These are phyloP conservation scores for Leucophora obtusa DNA, from an alignment of 2,888 invertebrate genomes.

Conservation along the genomic window DNA sequence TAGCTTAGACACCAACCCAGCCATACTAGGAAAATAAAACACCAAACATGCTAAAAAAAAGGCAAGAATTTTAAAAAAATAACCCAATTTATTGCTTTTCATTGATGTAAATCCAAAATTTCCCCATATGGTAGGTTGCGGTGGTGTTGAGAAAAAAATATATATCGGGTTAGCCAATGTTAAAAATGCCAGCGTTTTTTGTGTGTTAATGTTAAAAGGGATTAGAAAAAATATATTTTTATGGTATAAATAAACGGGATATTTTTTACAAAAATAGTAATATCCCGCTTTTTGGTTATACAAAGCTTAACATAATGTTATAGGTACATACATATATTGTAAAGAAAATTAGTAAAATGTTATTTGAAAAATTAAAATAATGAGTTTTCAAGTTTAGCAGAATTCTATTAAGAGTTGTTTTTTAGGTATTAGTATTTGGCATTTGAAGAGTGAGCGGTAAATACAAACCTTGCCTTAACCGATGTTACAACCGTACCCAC, in stretches of 20 bases:
- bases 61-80: slow-evolving; percentile 59
- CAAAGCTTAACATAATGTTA: slow-evolving; percentile 58
- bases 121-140: background rate
- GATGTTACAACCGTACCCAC: slow-evolving; percentile 99
- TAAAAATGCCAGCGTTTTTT: background rate
- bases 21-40: background rate
- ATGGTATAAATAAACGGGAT: background rate
- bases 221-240: background rate
- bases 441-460: slow-evolving; percentile 66
- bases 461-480: slow-evolving; percentile 98
- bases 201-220: background rate
- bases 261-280: background rate
- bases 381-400: slow-evolving; percentile 25
- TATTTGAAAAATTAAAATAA: slow-evolving; percentile 17
- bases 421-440: background rate
- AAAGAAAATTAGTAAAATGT: slow-evolving; percentile 25
- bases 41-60: slow-evolving; percentile 33
- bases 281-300: background rate
- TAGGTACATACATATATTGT: slow-evolving; percentile 15
- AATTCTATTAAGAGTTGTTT: slow-evolving; percentile 29
- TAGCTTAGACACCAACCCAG: slow-evolving; percentile 54
- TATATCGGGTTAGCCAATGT: background rate
- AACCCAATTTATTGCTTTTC: slow-evolving; percentile 41
- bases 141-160: background rate
- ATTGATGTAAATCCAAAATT: slow-evolving; percentile 2